Evolutionary conservation across 92 coral and sea anemone genomes (phyloP).

Genomic region (Desmophyllum pertusum): DNA sequence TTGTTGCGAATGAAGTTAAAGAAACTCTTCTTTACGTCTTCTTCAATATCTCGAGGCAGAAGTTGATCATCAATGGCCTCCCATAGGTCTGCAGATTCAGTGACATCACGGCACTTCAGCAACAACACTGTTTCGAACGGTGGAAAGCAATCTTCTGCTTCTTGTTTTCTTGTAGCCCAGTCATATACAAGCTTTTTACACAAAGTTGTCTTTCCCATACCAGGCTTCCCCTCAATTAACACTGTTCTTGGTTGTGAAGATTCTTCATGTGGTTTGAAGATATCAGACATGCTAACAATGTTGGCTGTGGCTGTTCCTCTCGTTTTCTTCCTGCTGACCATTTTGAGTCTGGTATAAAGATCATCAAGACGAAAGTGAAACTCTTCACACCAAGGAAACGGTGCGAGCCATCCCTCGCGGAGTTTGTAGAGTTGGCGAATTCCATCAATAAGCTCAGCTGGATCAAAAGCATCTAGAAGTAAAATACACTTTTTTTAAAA

Average conservation of each 20-base stretch:
- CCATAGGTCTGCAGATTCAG: too few species aligned
- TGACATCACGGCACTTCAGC: slow-evolving; percentile 36
- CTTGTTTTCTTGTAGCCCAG: neutral
- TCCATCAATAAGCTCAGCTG: too few species aligned
- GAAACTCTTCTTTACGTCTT: slow-evolving; percentile 6
- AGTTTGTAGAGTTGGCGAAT: too few species aligned
- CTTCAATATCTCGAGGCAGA: slow-evolving; percentile 28
- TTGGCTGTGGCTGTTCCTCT: slow-evolving; percentile 5
- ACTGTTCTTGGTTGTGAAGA: too few species aligned
- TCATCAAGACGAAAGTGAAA: too few species aligned
- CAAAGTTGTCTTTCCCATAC: too few species aligned
- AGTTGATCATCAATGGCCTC: slow-evolving; percentile 15
- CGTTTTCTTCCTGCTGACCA: slow-evolving; percentile 10
- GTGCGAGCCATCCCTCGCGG: neutral
- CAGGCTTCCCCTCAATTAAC: too few species aligned
- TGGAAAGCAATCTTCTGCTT: slow-evolving; percentile 9
- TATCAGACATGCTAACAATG: slow-evolving; percentile 29
- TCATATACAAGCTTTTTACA: slow-evolving; percentile 21
- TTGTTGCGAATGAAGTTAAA: neutral
- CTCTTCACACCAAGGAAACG: neutral
- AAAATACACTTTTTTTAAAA: too few species aligned
- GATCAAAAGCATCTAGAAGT: too few species aligned
- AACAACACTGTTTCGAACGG: slow-evolving; percentile 2
- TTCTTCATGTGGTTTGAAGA: slow-evolving; percentile 23
- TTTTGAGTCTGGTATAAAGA: too few species aligned